Conservation (phyloP, 2,113 vertebrate genomes). For the Edolisoma coerulescens region DNA sequence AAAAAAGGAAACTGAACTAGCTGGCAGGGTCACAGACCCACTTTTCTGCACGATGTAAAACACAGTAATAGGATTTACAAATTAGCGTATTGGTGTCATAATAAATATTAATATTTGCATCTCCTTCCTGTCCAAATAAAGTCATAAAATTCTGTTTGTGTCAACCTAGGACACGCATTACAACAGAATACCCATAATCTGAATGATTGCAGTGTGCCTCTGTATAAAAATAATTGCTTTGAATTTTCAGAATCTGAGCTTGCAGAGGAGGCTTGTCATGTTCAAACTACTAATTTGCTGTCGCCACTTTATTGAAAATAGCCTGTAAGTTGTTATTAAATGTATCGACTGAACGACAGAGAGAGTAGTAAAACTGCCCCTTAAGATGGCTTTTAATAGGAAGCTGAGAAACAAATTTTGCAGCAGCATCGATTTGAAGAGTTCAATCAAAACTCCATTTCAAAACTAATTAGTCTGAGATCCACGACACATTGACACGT, state of each 20-base stretch:
- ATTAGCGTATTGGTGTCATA: constrained; percentile 69
- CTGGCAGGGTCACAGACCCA: constrained; percentile 54
- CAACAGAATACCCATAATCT: constrained; percentile 75
- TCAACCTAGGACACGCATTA: constrained; percentile 64
- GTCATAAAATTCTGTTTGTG: constrained; percentile 72
- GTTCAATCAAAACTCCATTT: constrained; percentile 99
- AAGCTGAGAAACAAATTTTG: constrained; percentile 96
- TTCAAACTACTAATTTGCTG: constrained; percentile 88
- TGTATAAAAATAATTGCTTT: constrained; percentile 84
- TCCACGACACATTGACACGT: constrained; percentile 89
- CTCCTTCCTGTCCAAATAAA: constrained; percentile 74
- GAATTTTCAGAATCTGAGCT: constrained; percentile 81
- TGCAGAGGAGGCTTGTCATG: constrained; percentile 85
- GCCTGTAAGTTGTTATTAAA: constrained; percentile 90
- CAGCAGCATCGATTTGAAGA: constrained; percentile 96
- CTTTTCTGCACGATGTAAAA: constrained; percentile 48
- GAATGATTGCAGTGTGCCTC: constrained; percentile 75
- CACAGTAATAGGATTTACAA: constrained; percentile 60
- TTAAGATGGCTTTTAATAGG: constrained; percentile 92
- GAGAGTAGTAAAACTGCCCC: constrained; percentile 88
- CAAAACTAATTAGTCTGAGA: constrained; percentile 99
- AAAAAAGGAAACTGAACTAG: constrained; percentile 51
- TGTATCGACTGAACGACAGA: constrained; percentile 87
- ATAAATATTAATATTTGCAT: constrained; percentile 76
- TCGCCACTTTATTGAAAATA: constrained; percentile 88